Evolutionary conservation across 2,797 vertebrate species (phyloP).

Genomic region (Taeniopygia guttata): DNA sequence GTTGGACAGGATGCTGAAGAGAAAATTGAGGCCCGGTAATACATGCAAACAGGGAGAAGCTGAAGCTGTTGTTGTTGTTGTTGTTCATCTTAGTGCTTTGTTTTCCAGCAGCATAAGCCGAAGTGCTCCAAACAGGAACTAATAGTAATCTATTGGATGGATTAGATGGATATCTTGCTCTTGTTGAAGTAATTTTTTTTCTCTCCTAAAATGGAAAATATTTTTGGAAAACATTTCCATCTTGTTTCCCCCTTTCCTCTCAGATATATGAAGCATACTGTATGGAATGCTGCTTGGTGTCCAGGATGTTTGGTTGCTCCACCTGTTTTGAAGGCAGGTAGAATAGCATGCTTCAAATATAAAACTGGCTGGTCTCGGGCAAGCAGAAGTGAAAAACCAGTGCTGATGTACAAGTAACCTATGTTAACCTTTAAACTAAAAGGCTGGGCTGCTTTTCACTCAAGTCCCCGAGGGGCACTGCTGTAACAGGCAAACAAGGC

Average conservation of each 20-base stretch:
- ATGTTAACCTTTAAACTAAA: neutral
- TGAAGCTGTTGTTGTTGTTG: neutral
- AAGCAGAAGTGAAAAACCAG: neutral
- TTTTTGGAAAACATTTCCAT: neutral
- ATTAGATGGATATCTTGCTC: neutral
- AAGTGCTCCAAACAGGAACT: neutral
- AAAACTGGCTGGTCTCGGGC: neutral
- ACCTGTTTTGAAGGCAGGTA: neutral
- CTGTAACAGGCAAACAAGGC: neutral
- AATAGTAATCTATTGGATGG: neutral
- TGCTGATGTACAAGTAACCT: neutral
- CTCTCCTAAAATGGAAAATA: neutral
- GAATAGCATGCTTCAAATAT: neutral
- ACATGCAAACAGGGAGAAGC: neutral
- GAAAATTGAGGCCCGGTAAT: constrained; percentile 28
- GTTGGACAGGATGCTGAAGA: constrained; percentile 12
- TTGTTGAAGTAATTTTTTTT: neutral
- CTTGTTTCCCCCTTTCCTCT: neutral
- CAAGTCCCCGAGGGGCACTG: neutral
- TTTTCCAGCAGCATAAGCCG: constrained; percentile 18
- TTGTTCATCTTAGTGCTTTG: neutral
- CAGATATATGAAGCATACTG: neutral
- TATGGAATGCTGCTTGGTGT: neutral
- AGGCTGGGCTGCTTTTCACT: neutral
- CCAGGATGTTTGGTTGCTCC: neutral